Percentiles rank a stretch among this genome's conserved stretches.
phyloP scores from a whole-genome alignment of 2,888 invertebrate genomes.

The Augochlorella aurata region DNA sequence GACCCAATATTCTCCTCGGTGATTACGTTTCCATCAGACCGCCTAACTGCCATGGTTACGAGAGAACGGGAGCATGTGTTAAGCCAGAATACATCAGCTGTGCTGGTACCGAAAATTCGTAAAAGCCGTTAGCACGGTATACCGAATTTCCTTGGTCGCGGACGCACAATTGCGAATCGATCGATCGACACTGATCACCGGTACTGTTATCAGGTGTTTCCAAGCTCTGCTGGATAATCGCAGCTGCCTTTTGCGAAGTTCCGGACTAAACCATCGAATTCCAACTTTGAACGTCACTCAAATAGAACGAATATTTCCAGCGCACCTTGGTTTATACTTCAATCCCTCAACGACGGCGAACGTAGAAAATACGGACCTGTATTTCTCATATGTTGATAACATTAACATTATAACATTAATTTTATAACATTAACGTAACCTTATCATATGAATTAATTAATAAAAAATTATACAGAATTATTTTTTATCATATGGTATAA shows the following conservation, averaged over 20 bases:
- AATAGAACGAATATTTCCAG: too few species aligned
- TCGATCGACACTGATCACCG: slow-evolving; percentile 33
- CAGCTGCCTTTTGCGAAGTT: slow-evolving; percentile 17
- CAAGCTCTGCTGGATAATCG: slow-evolving; percentile 18
- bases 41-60: slow-evolving; percentile 47
- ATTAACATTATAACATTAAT: too few species aligned
- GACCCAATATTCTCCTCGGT: slow-evolving; percentile 44
- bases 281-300: background rate
- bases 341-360: too few species aligned
- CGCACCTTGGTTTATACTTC: too few species aligned
- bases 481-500: too few species aligned
- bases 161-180: slow-evolving; percentile 10
- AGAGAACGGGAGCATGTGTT: slow-evolving; percentile 44
- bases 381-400: too few species aligned
- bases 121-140: slow-evolving; percentile 54
- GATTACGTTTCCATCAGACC: slow-evolving; percentile 52
- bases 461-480: too few species aligned
- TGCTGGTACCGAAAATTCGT: slow-evolving; percentile 49
- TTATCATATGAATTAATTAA: too few species aligned
- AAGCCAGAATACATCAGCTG: slow-evolving; percentile 42
- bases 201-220: slow-evolving; percentile 36
- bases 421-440: too few species aligned
- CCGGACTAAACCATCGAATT: background rate
- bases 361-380: too few species aligned
- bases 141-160: slow-evolving; percentile 23